Conservation (phyloP, 2,888 invertebrate genomes). For the Ennomos fuscantarius region DNA sequence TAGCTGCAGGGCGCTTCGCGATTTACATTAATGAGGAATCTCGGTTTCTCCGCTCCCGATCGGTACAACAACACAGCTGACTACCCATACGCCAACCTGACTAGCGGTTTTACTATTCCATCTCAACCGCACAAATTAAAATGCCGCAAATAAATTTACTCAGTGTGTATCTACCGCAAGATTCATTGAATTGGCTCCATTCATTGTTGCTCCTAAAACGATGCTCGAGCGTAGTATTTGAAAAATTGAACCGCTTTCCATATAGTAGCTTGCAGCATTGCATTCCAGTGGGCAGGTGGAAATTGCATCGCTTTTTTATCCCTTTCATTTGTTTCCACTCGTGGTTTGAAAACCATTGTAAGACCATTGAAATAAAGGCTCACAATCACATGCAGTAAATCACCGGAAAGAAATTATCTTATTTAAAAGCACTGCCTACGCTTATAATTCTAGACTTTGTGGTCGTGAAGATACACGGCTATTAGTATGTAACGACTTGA, state of each 20-base stretch:
- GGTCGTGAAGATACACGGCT: slow-evolving; percentile 8
- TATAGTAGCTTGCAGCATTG: slow-evolving; percentile 60
- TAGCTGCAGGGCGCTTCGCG: slow-evolving; percentile 56
- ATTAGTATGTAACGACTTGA: slow-evolving; percentile 2
- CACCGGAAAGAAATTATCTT: slow-evolving; percentile 24
- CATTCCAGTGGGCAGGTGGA: slow-evolving; percentile 68
- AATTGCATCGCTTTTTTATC: slow-evolving; percentile 62
- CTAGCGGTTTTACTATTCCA: slow-evolving; percentile 55
- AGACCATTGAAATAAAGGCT: slow-evolving; percentile 55
- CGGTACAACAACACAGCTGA: slow-evolving; percentile 58
- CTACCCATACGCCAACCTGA: slow-evolving; percentile 60
- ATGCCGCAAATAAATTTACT: slow-evolving; percentile 47
- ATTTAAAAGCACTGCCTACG: slow-evolving; percentile 19
- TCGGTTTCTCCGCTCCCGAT: slow-evolving; percentile 73
- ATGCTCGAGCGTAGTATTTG: slow-evolving; percentile 51
- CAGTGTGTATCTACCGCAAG: slow-evolving; percentile 42
- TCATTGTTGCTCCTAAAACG: slow-evolving; percentile 15
- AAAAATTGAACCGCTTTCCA: slow-evolving; percentile 74
- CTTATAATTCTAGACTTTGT: slow-evolving; percentile 30
- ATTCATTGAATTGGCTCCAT: slow-evolving; percentile 9
- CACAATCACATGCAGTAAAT: slow-evolving; percentile 41
- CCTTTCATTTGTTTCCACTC: slow-evolving; percentile 54
- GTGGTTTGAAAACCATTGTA: slow-evolving; percentile 53
- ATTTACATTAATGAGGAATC: slow-evolving; percentile 78
- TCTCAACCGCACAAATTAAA: slow-evolving; percentile 62